Evolutionary conservation across 2,888 invertebrate genomes (phyloP).

Genomic region (Zygaena filipendulae): DNA sequence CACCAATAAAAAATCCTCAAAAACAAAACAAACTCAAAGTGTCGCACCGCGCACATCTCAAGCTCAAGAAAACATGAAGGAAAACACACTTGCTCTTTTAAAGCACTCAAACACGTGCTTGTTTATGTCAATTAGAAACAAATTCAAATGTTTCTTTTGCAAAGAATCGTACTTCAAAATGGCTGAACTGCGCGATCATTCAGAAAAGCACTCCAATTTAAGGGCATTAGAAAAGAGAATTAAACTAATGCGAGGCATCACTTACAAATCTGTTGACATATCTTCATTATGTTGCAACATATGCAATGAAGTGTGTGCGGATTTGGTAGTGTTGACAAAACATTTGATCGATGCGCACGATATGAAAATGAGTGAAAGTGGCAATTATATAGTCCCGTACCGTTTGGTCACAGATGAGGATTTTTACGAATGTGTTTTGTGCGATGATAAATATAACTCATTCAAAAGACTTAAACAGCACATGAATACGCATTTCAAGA

Average conservation of each 20-base stretch:
- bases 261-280: slow-evolving; percentile 32
- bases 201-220: slow-evolving; percentile 20
- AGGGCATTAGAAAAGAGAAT: slow-evolving; percentile 20
- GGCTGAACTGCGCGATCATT: slow-evolving; percentile 25
- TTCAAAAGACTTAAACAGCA: slow-evolving; percentile 24
- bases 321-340: slow-evolving; percentile 20
- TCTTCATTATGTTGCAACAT: slow-evolving; percentile 28
- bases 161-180: slow-evolving; percentile 24
- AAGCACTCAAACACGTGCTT: slow-evolving; percentile 36
- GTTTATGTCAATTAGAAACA: slow-evolving; percentile 30
- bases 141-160: slow-evolving; percentile 33
- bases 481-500: slow-evolving; percentile 31
- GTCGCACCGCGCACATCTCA: no score
- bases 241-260: slow-evolving; percentile 22
- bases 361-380: slow-evolving; percentile 20
- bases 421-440: slow-evolving; percentile 25
- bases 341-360: slow-evolving; percentile 27
- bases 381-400: slow-evolving; percentile 30
- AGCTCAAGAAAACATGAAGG: slow-evolving; percentile 1
- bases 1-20: no score
- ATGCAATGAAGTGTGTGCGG: slow-evolving; percentile 21
- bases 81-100: slow-evolving; percentile 32
- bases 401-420: slow-evolving; percentile 23
- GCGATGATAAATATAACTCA: slow-evolving; percentile 23
- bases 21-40: no score